phyloP scores from a whole-genome alignment of 2,888 invertebrate genomes.

The Eurois occulta region DNA sequence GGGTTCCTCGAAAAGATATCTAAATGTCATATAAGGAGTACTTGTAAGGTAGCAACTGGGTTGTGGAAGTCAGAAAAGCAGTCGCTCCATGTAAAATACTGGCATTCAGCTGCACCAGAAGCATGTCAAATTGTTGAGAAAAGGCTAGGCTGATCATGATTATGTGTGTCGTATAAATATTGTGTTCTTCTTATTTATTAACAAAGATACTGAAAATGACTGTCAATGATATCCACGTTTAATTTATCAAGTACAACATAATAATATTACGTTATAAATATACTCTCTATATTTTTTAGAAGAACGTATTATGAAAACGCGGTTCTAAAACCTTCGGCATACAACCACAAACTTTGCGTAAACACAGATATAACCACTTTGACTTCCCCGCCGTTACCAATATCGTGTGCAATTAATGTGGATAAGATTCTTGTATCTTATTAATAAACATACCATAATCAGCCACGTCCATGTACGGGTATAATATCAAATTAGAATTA shows the following conservation, averaged over 20 bases:
- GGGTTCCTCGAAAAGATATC: background rate
- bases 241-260: background rate
- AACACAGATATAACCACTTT: slow-evolving; percentile 13
- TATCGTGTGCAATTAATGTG: slow-evolving; percentile 31
- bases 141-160: background rate
- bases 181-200: background rate
- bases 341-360: slow-evolving; percentile 5
- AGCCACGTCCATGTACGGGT: slow-evolving; percentile 11
- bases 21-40: background rate
- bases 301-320: background rate
- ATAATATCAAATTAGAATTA: slow-evolving; percentile 21
- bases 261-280: background rate
- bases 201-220: background rate
- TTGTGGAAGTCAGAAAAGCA: background rate
- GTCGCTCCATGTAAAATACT: background rate
- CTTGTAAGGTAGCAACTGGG: background rate
- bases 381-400: background rate
- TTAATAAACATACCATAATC: slow-evolving; percentile 37
- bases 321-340: background rate
- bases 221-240: background rate
- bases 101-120: background rate
- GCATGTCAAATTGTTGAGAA: background rate
- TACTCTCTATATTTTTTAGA: background rate
- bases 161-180: background rate
- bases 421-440: slow-evolving; percentile 26